Evolutionary conservation across 1,140 invertebrate genomes (phyloP).

Genomic region (Ceratitis capitata): DNA sequence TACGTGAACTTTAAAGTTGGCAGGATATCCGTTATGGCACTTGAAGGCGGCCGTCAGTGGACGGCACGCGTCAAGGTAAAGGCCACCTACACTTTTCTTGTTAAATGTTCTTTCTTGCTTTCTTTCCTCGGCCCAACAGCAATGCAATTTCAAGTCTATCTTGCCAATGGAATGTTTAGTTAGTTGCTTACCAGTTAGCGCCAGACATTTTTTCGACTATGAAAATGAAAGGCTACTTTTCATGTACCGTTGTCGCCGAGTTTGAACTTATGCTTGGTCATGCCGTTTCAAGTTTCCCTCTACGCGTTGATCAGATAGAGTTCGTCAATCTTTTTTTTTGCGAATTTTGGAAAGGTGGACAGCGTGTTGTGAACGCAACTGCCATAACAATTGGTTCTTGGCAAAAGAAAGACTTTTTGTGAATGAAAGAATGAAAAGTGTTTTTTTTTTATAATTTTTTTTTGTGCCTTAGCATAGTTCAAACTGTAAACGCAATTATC

Average conservation of each 20-base stretch:
- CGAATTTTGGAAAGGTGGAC: background rate
- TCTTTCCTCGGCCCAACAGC: background rate
- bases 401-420: background rate
- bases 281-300: background rate
- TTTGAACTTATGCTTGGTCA: slow-evolving; percentile 7
- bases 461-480: background rate
- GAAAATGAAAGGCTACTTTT: background rate
- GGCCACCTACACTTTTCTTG: background rate
- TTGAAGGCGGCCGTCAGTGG: slow-evolving; percentile 41
- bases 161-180: background rate
- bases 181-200: background rate
- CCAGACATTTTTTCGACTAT: background rate
- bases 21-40: slow-evolving; percentile 58
- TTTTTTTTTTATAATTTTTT: background rate
- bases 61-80: slow-evolving; percentile 4
- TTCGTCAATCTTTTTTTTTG: background rate
- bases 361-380: background rate
- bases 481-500: background rate
- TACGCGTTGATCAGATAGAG: background rate
- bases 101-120: no score
- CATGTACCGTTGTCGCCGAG: background rate
- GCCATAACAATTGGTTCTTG: background rate
- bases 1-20: slow-evolving; percentile 53
- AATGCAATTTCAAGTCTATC: background rate
- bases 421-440: background rate